Conservation (phyloP, 64 coral and sea anemone species). For the Actinia tenebrosa region DNA sequence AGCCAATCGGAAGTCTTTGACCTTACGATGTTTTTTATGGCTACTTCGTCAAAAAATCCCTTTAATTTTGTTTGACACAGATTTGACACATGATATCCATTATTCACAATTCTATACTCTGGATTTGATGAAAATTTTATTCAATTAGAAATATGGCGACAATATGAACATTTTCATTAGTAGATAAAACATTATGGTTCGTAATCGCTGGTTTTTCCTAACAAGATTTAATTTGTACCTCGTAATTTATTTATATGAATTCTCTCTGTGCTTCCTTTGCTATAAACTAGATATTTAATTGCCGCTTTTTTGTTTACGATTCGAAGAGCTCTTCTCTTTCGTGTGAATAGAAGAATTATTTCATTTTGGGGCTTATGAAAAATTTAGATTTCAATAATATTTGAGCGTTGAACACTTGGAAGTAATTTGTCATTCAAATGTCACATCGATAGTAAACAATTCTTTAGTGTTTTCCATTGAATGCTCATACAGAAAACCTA, state of each 20-base stretch:
- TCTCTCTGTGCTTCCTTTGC: background rate
- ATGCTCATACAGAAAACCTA: background rate
- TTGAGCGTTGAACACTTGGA: background rate
- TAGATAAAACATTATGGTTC: background rate
- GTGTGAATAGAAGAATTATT: background rate
- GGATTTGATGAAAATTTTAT: background rate
- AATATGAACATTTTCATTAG: background rate
- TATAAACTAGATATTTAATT: background rate
- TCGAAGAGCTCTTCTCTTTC: background rate
- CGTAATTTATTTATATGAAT: constrained; percentile 9
- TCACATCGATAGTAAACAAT: background rate
- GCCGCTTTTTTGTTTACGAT: background rate
- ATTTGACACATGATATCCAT: background rate
- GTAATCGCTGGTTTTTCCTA: background rate
- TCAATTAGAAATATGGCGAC: background rate
- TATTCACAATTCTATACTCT: background rate
- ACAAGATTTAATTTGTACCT: constrained; percentile 2
- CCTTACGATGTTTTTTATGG: too few relatives aligned
- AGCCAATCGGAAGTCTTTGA: background rate
- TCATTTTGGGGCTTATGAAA: background rate
- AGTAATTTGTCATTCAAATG: constrained; percentile 9
- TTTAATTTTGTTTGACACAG: too few relatives aligned
- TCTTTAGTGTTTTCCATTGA: background rate
- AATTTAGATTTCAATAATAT: background rate
- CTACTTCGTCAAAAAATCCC: too few relatives aligned